A percentile compares a stretch with the other conserved stretches of the same genome.
These are phyloP conservation scores for Bombyx huttoni DNA, from an alignment of 2,888 invertebrate genomes.

Conservation along the genomic window DNA sequence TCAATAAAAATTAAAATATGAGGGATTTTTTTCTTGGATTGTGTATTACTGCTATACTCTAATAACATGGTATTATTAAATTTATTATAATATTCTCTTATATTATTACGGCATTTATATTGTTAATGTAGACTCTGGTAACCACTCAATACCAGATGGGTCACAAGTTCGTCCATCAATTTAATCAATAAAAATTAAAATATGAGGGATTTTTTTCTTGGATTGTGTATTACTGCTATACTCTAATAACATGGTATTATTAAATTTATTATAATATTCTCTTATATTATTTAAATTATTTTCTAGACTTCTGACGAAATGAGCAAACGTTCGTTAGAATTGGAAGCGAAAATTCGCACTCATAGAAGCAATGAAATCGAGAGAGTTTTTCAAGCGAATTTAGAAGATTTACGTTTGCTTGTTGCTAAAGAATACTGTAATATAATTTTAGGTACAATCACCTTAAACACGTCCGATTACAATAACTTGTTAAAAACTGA, in stretches of 20 bases:
- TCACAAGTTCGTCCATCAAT: too few relatives aligned
- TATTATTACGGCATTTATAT: too few relatives aligned
- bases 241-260: too few relatives aligned
- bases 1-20: too few relatives aligned
- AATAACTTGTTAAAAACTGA: neutral
- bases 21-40: too few relatives aligned
- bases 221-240: too few relatives aligned
- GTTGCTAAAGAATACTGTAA: constrained; percentile 69
- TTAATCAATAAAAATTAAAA: too few relatives aligned
- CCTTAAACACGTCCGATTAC: neutral
- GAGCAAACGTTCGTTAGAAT: constrained; percentile 44
- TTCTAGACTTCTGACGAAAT: constrained; percentile 59
- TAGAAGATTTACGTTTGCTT: constrained; percentile 65
- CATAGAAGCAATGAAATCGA: constrained; percentile 37
- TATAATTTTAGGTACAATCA: constrained; percentile 48
- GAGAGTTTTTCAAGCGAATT: constrained; percentile 47
- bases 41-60: too few relatives aligned
- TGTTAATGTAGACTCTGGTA: too few relatives aligned
- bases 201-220: too few relatives aligned
- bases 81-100: neutral
- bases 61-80: too few relatives aligned
- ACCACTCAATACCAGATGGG: too few relatives aligned
- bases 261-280: neutral
- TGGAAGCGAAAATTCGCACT: constrained; percentile 49
- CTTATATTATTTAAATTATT: neutral